Percentiles rank a stretch among this genome's conserved stretches.
phyloP scores from a whole-genome alignment of 2,113 vertebrate genomes.

The Brachyistius frenatus region DNA sequence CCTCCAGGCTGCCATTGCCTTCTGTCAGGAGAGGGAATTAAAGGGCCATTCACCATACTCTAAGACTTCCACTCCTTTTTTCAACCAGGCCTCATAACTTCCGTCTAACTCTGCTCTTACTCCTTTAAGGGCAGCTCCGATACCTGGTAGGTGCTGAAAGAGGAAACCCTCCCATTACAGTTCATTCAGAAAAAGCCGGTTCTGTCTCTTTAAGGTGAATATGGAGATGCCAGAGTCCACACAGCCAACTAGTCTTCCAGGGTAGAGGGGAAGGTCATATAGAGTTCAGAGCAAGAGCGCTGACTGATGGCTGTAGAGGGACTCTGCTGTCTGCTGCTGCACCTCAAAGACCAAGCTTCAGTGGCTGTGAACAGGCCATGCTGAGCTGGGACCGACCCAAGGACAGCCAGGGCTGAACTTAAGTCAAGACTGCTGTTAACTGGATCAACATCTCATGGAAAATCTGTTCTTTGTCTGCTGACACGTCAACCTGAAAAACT shows the following conservation, averaged over 20 bases:
- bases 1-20: conserved; percentile 81
- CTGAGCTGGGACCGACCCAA: conserved; percentile 71
- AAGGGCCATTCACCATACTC: conserved; percentile 75
- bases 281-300: conserved; percentile 89
- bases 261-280: conserved; percentile 88
- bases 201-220: conserved; percentile 80
- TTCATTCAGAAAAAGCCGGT: conserved; percentile 18
- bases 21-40: conserved; percentile 81
- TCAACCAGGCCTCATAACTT: conserved; percentile 12
- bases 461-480: conserved; percentile 17
- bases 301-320: conserved; percentile 88
- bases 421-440: conserved; percentile 34
- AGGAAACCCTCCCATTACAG: conserved; percentile 3
- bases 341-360: conserved; percentile 83
- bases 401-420: conserved; percentile 20
- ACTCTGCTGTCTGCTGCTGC: conserved; percentile 82
- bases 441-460: conserved; percentile 23
- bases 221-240: conserved; percentile 81
- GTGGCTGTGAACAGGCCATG: conserved; percentile 41
- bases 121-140: conserved; percentile 33
- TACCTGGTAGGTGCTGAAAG: conserved; percentile 33
- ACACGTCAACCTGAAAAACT: conserved; percentile 26
- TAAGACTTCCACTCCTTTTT: conserved; percentile 62
- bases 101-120: conserved; percentile 7
- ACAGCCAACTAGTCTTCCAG: conserved; percentile 77